phyloP scores from a whole-genome alignment of 2,888 invertebrate genomes.

The Crossocerus cetratus region DNA sequence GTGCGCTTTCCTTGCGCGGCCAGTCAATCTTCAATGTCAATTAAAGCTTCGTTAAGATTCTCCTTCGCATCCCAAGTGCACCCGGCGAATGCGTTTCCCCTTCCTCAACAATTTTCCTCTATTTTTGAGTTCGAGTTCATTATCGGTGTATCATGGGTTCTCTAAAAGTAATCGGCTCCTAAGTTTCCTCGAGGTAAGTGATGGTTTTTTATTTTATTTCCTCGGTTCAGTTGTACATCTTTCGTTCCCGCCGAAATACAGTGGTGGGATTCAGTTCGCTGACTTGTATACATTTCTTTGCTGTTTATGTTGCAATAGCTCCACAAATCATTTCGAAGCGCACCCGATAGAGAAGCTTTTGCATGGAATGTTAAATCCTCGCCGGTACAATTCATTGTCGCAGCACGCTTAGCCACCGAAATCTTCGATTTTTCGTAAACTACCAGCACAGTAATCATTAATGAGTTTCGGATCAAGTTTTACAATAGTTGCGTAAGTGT shows the following conservation, averaged over 20 bases:
- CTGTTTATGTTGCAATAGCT: no score
- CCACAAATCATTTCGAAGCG: no score
- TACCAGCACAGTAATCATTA: no score
- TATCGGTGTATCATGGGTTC: neutral
- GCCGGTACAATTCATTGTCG: no score
- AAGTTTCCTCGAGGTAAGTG: neutral
- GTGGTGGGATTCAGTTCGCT: no score
- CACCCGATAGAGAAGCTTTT: no score
- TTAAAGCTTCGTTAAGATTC: conserved; percentile 42
- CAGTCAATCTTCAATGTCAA: conserved; percentile 46
- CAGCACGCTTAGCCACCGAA: no score
- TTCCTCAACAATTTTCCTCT: conserved; percentile 13
- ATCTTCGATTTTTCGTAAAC: no score
- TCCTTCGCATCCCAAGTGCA: conserved; percentile 31
- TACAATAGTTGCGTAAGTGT: conserved; percentile 15
- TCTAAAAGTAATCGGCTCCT: neutral
- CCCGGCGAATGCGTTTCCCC: conserved; percentile 2
- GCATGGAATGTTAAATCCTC: no score
- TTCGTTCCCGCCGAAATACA: no score
- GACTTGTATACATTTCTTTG: no score
- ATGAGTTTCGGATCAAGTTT: neutral
- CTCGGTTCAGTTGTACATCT: no score
- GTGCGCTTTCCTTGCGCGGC: conserved; percentile 26
- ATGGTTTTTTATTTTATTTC: neutral
- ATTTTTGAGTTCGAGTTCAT: neutral